Percentiles rank a stretch among this genome's conserved stretches.
Conservation (phyloP, 1,140 invertebrate species). For the Drosophila sp. region DNA sequence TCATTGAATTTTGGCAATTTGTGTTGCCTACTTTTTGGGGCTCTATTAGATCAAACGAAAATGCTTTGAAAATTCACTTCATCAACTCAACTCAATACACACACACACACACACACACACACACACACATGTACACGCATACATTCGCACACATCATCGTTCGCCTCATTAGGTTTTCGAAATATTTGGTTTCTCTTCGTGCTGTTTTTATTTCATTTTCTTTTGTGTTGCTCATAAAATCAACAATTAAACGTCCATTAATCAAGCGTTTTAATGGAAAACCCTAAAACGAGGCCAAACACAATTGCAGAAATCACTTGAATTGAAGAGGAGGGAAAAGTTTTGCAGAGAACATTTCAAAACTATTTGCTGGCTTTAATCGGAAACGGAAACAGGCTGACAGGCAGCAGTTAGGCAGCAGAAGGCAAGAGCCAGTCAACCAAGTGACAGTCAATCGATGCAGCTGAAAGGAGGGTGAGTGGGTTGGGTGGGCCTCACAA, state of each 20-base stretch:
- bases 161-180: slow-evolving; percentile 21
- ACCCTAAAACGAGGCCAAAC: slow-evolving; percentile 43
- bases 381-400: slow-evolving; percentile 79
- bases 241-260: slow-evolving; percentile 70
- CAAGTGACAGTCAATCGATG: slow-evolving; percentile 21
- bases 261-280: slow-evolving; percentile 59
- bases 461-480: not conserved
- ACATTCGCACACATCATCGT: not conserved
- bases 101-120: not conserved
- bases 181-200: slow-evolving; percentile 4
- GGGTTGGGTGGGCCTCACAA: slow-evolving; percentile 45
- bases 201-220: not conserved
- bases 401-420: slow-evolving; percentile 55
- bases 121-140: not conserved
- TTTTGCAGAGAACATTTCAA: slow-evolving; percentile 44
- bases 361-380: slow-evolving; percentile 79
- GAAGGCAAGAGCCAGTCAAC: slow-evolving; percentile 12
- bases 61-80: not conserved
- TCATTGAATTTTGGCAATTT: not conserved
- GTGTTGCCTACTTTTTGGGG: not conserved
- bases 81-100: not conserved
- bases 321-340: not conserved
- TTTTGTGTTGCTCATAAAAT: slow-evolving; percentile 39
- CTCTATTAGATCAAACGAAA: not conserved
- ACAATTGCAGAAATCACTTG: slow-evolving; percentile 66